A percentile compares a stretch with the other conserved stretches of the same genome.
These are phyloP conservation scores for Poecilia latipinna DNA, from an alignment of 2,113 vertebrate species.

Conservation along the genomic window DNA sequence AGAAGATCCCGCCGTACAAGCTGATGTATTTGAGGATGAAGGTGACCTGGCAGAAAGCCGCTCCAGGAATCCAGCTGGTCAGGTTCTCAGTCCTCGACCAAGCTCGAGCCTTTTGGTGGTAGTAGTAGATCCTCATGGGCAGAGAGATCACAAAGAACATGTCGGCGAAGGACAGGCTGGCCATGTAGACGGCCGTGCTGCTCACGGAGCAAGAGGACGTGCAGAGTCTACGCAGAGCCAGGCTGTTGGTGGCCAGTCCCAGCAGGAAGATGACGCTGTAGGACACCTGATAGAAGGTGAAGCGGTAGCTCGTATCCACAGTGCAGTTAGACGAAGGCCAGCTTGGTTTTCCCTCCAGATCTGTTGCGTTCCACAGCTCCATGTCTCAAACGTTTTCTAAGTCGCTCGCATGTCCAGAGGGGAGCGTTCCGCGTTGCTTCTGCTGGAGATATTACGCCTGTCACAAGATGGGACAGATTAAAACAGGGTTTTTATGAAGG, in stretches of 20 bases:
- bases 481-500: constrained; percentile 44
- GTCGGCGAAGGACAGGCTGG: constrained; percentile 71
- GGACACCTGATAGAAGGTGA: constrained; percentile 75
- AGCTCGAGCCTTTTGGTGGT: constrained; percentile 62
- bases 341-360: background rate
- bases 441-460: constrained; percentile 29
- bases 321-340: constrained; percentile 66
- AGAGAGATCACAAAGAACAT: constrained; percentile 76
- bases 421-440: background rate
- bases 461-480: constrained; percentile 39
- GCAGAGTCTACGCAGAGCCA: constrained; percentile 68
- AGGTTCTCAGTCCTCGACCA: background rate
- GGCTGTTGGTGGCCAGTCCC: constrained; percentile 69
- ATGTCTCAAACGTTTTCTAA: constrained; percentile 37
- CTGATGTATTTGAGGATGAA: constrained; percentile 81
- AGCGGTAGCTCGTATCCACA: constrained; percentile 76
- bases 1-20: constrained; percentile 81
- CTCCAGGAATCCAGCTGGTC: constrained; percentile 56
- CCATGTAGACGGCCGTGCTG: constrained; percentile 75
- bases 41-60: constrained; percentile 70
- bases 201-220: constrained; percentile 51
- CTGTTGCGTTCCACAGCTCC: constrained; percentile 67
- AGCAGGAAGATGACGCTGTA: constrained; percentile 79
- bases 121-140: constrained; percentile 77
- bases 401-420: constrained; percentile 25